These are phyloP conservation scores for Lamprologus lemairii DNA, from an alignment of 2,113 vertebrate species.

Conservation along the genomic window DNA sequence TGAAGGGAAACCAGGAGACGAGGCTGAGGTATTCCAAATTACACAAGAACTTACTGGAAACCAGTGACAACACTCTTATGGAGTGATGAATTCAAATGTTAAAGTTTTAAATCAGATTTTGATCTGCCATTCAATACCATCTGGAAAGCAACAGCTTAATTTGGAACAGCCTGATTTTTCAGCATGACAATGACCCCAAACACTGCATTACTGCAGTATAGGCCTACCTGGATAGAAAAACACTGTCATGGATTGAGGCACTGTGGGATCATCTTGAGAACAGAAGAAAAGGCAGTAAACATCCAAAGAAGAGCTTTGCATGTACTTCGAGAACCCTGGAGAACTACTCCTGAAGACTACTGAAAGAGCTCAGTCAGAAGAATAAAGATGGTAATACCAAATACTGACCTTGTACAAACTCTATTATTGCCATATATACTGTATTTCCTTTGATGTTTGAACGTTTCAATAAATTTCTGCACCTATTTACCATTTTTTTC, in stretches of 20 bases:
- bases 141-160: neutral
- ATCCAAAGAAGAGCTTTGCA: neutral
- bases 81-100: neutral
- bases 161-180: neutral
- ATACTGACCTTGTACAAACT: neutral
- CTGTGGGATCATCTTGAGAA: neutral
- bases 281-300: neutral
- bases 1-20: neutral
- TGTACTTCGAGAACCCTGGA: neutral
- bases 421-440: neutral
- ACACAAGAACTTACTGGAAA: neutral
- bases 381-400: neutral
- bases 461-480: neutral
- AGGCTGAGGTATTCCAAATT: neutral
- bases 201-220: neutral
- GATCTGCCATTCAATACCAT: neutral
- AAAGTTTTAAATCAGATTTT: neutral
- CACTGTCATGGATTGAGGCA: neutral
- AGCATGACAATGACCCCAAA: neutral
- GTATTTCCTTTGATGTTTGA: neutral
- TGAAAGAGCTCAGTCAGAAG: neutral
- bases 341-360: neutral
- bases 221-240: neutral
- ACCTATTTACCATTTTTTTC: neutral
- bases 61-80: neutral